Evolutionary conservation across 2,888 invertebrate genomes (phyloP), one percentile per base, ranked within the genome.

Genomic region (Nemapogon koenigi): DNA sequence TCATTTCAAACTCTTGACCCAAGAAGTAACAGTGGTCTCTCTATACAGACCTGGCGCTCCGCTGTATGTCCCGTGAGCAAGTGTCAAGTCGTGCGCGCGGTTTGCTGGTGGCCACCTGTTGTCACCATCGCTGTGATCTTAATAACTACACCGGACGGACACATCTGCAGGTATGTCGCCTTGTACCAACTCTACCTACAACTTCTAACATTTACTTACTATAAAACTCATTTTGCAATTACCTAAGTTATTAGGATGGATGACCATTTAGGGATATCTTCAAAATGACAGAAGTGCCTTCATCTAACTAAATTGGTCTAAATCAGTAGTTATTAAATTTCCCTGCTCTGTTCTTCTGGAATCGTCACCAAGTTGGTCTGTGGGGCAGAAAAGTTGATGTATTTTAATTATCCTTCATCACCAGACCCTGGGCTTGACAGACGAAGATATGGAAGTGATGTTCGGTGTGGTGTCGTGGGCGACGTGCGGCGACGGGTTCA

Each of bases 401-500:
- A 10, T 22, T 22, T 22, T 7, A 22, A 22, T 28, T 28, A 11
- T 28, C 8, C 13, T 10, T 28, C 10, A 22, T 22, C 35, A 36
- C 8, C 55, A 84, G 83, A 67, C 76, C 30, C 61, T 83, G 42
- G 82, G 82, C 2, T 73, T 91, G 19, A 65, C 58, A 1, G 65
- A 66, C 1, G 73, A 81, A 1, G 88, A 94, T 38, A 88, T 94
- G 60, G 81, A 85, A 46, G 78, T 91, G 16, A 83, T 95, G 55
- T 84, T 88, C 41, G 88, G 91, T 45, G 82, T 95, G 53, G 90
- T 90, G 4, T 91, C 94, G 55, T 95, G 95, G 95, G 93, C 92
- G 0, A 91, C 92, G 2, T 93, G 94, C 67, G 91, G 92, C 4
- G 63, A 67, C 53, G 88, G 88, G 0, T 75, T 81, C 43, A 85